These are phyloP conservation scores for Sinhomidia bicolor DNA, from an alignment of 2,888 invertebrate genomes.

Conservation along the genomic window DNA sequence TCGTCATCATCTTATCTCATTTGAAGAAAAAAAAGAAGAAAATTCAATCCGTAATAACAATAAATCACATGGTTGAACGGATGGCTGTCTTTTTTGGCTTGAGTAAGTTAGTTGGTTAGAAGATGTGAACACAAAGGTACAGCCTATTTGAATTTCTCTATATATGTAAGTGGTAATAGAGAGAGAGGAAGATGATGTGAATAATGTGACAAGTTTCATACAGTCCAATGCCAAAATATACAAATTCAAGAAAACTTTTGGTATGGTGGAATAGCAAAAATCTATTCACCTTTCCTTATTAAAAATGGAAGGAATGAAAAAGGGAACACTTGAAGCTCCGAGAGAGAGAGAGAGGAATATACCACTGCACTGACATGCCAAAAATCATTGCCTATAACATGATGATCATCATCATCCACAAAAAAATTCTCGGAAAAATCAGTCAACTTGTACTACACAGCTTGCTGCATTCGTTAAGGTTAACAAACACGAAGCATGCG, in stretches of 20 bases:
- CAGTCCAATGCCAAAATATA: constrained; percentile 24
- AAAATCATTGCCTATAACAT: no score
- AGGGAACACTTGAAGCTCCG: constrained; percentile 14
- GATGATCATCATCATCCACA: background rate
- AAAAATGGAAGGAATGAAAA: constrained; percentile 46
- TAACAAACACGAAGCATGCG: background rate
- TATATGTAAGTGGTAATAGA: background rate
- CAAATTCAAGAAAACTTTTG: background rate
- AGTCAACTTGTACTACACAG: background rate
- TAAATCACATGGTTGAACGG: constrained; percentile 54
- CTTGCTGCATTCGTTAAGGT: background rate
- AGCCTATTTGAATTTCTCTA: background rate
- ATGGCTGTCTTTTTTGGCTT: constrained; percentile 24
- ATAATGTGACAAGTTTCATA: background rate
- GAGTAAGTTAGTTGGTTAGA: background rate
- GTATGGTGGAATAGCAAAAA: background rate
- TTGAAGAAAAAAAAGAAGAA: constrained; percentile 29
- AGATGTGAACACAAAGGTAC: no score
- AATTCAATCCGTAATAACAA: constrained; percentile 48
- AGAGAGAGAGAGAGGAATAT: background rate
- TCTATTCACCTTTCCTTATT: background rate
- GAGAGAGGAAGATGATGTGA: background rate
- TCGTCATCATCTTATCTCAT: constrained; percentile 5
- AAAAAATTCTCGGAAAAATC: constrained; percentile 36
- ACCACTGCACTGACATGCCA: constrained; percentile 11